These are phyloP conservation scores for Coluber constrictor DNA, from an alignment of 2,797 vertebrate species.

Conservation along the genomic window DNA sequence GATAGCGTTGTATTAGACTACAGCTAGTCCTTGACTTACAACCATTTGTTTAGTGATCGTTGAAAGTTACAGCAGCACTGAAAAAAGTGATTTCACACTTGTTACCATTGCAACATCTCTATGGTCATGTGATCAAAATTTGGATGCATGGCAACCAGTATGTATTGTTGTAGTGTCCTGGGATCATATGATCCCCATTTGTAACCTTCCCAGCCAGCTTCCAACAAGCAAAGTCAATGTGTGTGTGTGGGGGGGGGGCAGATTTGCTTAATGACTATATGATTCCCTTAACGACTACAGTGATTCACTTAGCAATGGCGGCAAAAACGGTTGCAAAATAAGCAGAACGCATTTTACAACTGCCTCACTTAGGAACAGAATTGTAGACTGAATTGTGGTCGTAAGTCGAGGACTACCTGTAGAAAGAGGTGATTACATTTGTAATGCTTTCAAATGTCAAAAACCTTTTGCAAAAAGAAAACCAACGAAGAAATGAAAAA, in stretches of 20 bases:
- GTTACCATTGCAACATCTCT: neutral
- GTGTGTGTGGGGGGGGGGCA: neutral
- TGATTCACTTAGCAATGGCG: neutral
- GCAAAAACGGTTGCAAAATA: neutral
- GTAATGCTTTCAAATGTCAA: neutral
- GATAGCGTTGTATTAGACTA: neutral
- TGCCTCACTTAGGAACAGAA: neutral
- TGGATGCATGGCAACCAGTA: neutral
- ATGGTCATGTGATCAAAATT: neutral
- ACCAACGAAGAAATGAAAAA: neutral
- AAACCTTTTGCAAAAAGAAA: neutral
- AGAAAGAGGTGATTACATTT: neutral
- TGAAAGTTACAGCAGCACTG: neutral
- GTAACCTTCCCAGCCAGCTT: neutral
- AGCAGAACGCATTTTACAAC: neutral
- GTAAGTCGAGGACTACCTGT: neutral
- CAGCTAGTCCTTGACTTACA: neutral
- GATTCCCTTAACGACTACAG: neutral
- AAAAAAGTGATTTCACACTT: neutral
- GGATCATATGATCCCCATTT: neutral
- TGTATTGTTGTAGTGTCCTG: neutral
- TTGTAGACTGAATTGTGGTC: neutral
- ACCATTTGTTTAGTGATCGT: neutral
- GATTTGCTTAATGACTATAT: neutral
- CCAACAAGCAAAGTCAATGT: neutral